Base-by-base conservation (phyloP, 2,888 invertebrate species). In the Drosophila eohydei region DNA sequence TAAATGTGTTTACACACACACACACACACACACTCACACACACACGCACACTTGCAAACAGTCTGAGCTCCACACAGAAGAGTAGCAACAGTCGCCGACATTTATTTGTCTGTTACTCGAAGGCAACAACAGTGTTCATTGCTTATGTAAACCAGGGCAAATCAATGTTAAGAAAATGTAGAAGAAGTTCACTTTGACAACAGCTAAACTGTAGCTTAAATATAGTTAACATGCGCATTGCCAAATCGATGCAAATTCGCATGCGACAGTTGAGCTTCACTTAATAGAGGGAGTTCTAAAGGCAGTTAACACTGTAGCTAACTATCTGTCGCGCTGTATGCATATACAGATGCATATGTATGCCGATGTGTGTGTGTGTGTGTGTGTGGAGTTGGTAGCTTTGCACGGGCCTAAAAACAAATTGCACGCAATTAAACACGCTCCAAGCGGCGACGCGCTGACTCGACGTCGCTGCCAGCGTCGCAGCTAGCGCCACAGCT, bases 351-450 rank as follows among this genome's bases (percentile, higher is more conserved):
- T 8, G 9, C 16, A 26, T 26, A 36, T 40, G 28, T 44, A 7
- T 56, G 32, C 2, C 26, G 8, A 7, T 7, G 40, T 30, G n/a
- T 48, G 21, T 32, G 40, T 32, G n/a, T 56, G 16, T 34, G 54
- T 59, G 16, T 36, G 40, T 21, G 52, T 60, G 43, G 51, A 55
- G 56, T 74, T 74, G 81, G 86, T 83, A 83, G 83, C 81, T 83
- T 62, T 76, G 73, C 57, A 74, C 62, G 77, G 77, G 74, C 78
- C 74, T 74, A 80, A 79, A 88, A 88, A 85, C 83, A 84, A 84
- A 88, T 82, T 88, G 88, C 78, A 82, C 71, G 83, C 88, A 84
- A 84, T 84, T 84, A 88, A 84, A 88, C 88, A 84, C 83, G 83
- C 83, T 84, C 67, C 78, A 78, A 56, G 69, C 78, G 71, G 70